phyloP scores from a whole-genome alignment of 1,140 invertebrate genomes.

The Procambarus clarkii region DNA sequence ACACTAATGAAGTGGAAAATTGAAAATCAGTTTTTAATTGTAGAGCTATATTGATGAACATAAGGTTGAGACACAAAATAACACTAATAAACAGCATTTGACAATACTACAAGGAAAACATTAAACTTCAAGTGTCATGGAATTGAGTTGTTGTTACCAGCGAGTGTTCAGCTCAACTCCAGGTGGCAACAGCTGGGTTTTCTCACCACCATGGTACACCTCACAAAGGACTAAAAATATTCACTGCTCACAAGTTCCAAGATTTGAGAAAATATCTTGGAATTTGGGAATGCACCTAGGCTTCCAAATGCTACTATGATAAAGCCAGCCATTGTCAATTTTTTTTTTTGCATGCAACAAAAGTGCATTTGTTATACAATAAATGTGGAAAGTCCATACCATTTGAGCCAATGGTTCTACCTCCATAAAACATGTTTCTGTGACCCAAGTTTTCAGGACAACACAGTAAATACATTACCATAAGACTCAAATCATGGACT shows the following conservation, averaged over 20 bases:
- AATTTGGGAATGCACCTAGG: constrained; percentile 38
- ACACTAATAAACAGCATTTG: constrained; percentile 65
- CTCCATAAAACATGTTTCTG: constrained; percentile 11
- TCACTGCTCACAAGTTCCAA: constrained; percentile 52
- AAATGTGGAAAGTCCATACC: constrained; percentile 19
- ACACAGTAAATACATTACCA: constrained; percentile 11
- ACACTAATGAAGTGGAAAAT: not conserved
- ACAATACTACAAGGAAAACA: constrained; percentile 52
- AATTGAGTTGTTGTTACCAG: constrained; percentile 8
- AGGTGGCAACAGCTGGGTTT: constrained; percentile 32
- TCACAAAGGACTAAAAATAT: constrained; percentile 51
- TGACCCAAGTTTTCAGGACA: not conserved
- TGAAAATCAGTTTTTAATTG: constrained; percentile 25
- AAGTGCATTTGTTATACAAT: constrained; percentile 40
- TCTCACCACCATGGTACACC: constrained; percentile 37
- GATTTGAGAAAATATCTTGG: constrained; percentile 36
- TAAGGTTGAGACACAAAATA: constrained; percentile 66
- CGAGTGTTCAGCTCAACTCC: constrained; percentile 25
- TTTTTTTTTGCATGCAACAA: constrained; percentile 54
- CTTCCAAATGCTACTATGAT: constrained; percentile 53
- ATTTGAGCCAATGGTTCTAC: not conserved
- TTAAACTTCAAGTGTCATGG: constrained; percentile 14
- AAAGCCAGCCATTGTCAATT: constrained; percentile 54
- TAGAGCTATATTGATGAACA: constrained; percentile 66
- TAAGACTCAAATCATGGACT: constrained; percentile 10